phyloP scores from a whole-genome alignment of 92 coral and sea anemone species.

The Anthopleura xanthogrammica region DNA sequence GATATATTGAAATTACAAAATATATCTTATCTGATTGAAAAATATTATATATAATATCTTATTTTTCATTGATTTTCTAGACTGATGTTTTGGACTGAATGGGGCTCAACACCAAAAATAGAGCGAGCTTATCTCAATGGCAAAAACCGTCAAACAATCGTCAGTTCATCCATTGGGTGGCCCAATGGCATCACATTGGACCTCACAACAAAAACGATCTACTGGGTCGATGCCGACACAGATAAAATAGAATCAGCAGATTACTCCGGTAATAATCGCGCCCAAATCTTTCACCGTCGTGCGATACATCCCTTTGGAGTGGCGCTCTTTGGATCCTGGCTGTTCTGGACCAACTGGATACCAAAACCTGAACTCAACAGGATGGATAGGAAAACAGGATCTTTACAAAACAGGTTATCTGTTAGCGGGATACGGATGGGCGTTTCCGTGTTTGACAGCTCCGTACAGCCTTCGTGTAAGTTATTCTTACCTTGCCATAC shows the following conservation, averaged over 20 bases:
- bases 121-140: slow-evolving; percentile 14
- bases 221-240: slow-evolving; percentile 24
- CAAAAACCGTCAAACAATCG: slow-evolving; percentile 2
- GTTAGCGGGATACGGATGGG: slow-evolving; percentile 8
- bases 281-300: neutral
- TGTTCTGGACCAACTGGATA: slow-evolving; percentile 51
- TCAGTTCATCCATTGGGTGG: slow-evolving; percentile 13
- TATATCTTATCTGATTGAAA: too few relatives aligned
- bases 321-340: slow-evolving; percentile 12
- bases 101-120: slow-evolving; percentile 18
- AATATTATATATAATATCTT: too few relatives aligned
- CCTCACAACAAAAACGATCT: slow-evolving; percentile 10
- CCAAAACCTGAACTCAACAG: neutral
- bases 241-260: slow-evolving; percentile 23
- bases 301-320: slow-evolving; percentile 35
- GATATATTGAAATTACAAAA: too few relatives aligned
- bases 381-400: slow-evolving; percentile 21
- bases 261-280: slow-evolving; percentile 12
- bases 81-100: slow-evolving; percentile 29
- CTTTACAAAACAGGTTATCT: neutral
- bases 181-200: slow-evolving; percentile 22
- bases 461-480: slow-evolving; percentile 7
- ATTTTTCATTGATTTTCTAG: neutral
- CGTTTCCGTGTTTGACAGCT: slow-evolving; percentile 9
- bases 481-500: neutral